Base-by-base conservation (phyloP, 2,797 vertebrate genomes). In the Halcyon smyrnensis region DNA sequence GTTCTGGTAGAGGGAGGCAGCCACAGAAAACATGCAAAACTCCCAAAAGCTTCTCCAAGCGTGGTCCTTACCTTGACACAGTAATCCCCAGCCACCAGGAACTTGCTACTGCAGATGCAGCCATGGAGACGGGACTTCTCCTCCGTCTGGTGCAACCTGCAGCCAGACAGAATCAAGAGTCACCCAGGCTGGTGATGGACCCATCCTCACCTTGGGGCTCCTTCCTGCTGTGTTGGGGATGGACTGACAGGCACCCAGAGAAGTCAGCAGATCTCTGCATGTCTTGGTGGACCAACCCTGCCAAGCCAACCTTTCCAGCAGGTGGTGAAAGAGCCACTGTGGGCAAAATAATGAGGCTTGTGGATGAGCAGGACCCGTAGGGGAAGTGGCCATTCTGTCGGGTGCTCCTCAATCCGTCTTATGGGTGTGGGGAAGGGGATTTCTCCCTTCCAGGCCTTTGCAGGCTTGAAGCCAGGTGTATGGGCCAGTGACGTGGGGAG, bases 121-220 rank as follows among this genome's bases (percentile, higher is more conserved):
- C 98, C 97, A 0, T 99, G 99, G 39, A 99, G 98, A 53, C 98
- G 98, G 41, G 97, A 97, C 50, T 98, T 98, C 13, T 93, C 74
- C 86, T 98, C 98, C 0, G 98, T 98, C 63, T 99, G 98, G 96
- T 99, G 99, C 86, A 99, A 91, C 85, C 99, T 99, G 91, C 65
- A 93, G 43, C 12, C 57, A 1, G 43, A 30, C 25, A 50, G 23
- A 89, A 79, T 10, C 78, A 94, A 89, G 63, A 15, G 15, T 21
- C 68, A 53, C 36, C n/a, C 21, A 10, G 11, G 19, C n/a, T 69
- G 84, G 17, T 68, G 32, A 39, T 7, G 28, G 25, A 65, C 25
- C 20, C 21, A 34, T 39, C 12, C 39, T 36, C 20, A n/a, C 14
- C 51, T 65, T 0, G 0, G 15, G 1, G 1, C 43, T 87, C 45